Conservation (phyloP, 1,140 invertebrate genomes). For the Drosophila pruinosa region DNA sequence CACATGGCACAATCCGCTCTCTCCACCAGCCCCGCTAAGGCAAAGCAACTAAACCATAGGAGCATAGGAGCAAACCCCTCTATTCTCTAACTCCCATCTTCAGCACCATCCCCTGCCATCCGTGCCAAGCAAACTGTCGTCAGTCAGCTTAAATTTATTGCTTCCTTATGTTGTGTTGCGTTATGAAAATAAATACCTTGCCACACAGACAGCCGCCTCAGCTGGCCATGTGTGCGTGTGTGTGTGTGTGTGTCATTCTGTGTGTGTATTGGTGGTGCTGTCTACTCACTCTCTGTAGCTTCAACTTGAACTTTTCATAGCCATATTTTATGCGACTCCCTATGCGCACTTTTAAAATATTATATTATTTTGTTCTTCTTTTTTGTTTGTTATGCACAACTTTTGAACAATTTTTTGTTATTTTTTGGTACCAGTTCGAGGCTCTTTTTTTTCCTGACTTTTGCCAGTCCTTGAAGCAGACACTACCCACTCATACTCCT, state of each 20-base stretch:
- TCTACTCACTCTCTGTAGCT: neutral
- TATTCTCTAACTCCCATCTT: no score
- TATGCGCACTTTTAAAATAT: conserved; percentile 76
- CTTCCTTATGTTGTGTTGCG: conserved; percentile 80
- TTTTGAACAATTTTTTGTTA: conserved; percentile 44
- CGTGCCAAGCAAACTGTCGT: conserved; percentile 68
- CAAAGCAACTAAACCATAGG: conserved; percentile 57
- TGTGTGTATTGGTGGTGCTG: neutral
- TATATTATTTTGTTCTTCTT: conserved; percentile 46
- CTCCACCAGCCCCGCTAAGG: neutral
- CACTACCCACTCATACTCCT: conserved; percentile 22
- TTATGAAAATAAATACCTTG: conserved; percentile 81
- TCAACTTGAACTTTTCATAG: conserved; percentile 77
- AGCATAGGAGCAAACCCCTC: conserved; percentile 7
- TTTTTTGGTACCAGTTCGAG: conserved; percentile 41
- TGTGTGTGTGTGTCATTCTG: neutral
- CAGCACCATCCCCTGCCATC: neutral
- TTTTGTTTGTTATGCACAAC: conserved; percentile 47
- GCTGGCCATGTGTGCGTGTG: neutral
- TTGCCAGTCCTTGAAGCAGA: conserved; percentile 67
- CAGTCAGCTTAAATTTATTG: conserved; percentile 81
- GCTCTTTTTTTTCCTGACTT: conserved; percentile 62
- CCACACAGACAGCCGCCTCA: conserved; percentile 18
- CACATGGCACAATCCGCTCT: conserved; percentile 38
- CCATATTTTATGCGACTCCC: conserved; percentile 75